A percentile compares a stretch with the other conserved stretches of the same genome.
Conservation (phyloP, 2,113 vertebrate species). For the Phyllostomus discolor region DNA sequence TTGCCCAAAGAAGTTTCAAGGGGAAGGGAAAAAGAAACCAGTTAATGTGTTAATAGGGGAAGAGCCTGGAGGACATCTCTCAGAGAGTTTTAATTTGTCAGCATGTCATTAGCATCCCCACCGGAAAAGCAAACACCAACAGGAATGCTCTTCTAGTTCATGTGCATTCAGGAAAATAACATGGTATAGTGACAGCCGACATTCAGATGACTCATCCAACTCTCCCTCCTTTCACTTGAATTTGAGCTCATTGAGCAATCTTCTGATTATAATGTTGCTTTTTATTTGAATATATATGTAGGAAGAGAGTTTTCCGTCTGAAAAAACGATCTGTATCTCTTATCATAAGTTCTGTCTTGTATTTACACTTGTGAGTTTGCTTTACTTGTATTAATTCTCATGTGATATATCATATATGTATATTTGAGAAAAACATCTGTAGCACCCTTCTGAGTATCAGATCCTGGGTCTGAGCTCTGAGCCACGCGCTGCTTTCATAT, state of each 20-base stretch:
- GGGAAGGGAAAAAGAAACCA: not conserved
- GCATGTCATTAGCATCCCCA: too few relatives aligned
- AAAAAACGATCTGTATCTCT: not conserved
- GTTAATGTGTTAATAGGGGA: not conserved
- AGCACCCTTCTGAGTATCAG: not conserved
- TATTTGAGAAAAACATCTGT: not conserved
- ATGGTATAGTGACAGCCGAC: not conserved
- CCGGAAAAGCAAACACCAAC: not conserved
- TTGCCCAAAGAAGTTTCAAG: not conserved
- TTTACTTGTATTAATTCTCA: not conserved
- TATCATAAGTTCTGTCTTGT: not conserved
- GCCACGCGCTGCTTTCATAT: fast-evolving
- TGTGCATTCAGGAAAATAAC: not conserved
- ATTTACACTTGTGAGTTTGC: not conserved
- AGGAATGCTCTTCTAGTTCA: not conserved
- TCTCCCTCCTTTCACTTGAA: not conserved
- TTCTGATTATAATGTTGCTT: not conserved
- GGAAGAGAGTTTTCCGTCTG: not conserved
- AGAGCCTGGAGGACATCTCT: not conserved
- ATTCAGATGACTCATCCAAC: not conserved
- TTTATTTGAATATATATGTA: not conserved
- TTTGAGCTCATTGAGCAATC: not conserved
- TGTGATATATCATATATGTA: not conserved
- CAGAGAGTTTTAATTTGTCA: not conserved
- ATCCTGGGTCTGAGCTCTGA: not conserved